Conservation (phyloP, 2,888 invertebrate genomes). For the Unio delphinus region DNA sequence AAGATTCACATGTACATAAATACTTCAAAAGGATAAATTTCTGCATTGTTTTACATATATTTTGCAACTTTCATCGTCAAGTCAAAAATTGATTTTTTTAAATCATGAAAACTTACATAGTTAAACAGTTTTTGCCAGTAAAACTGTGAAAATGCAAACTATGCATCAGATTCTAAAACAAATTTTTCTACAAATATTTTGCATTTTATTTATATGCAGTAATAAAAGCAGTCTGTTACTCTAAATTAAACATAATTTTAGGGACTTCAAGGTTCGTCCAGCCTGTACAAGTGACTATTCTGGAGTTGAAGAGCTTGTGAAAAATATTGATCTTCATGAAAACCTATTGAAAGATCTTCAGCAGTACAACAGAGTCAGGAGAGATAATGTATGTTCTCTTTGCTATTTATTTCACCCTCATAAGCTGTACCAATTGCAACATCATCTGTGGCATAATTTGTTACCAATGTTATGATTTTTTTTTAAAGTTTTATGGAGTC, state of each 20-base stretch:
- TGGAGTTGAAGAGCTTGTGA: conserved; percentile 60
- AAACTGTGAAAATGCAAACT: no score
- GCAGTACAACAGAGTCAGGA: conserved; percentile 60
- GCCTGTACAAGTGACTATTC: conserved; percentile 52
- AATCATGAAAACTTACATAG: no score
- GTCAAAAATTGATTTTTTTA: no score
- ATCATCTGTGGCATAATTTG: no score
- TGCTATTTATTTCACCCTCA: background rate
- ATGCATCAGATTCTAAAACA: no score
- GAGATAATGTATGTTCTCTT: conserved; percentile 57
- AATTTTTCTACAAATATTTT: background rate
- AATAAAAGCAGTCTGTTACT: background rate
- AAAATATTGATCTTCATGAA: conserved; percentile 57
- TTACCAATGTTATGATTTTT: no score
- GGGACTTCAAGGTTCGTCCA: conserved; percentile 62
- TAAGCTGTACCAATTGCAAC: background rate
- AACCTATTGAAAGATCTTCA: conserved; percentile 63
- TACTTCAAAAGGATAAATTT: no score
- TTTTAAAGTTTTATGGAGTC: no score
- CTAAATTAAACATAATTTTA: conserved; percentile 21
- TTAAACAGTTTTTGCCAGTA: no score
- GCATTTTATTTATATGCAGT: background rate
- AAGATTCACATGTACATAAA: background rate
- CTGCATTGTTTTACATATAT: no score
- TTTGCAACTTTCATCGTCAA: no score